These are phyloP conservation scores for Gambelia wislizenii DNA, from an alignment of 2,797 vertebrate species.

Conservation along the genomic window DNA sequence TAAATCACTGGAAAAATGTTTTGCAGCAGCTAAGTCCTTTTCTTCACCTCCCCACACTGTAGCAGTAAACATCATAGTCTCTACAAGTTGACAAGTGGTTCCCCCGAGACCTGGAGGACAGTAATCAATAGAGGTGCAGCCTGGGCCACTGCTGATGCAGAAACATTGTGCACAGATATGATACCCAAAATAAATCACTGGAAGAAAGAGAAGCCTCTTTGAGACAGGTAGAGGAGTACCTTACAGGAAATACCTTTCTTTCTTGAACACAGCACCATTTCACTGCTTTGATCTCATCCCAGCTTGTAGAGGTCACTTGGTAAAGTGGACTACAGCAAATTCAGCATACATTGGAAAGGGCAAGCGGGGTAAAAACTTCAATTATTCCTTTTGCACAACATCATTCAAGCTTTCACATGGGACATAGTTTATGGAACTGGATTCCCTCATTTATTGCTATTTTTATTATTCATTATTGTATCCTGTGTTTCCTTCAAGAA, in stretches of 20 bases:
- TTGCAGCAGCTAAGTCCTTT: conserved; percentile 64
- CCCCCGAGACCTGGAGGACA: conserved; percentile 68
- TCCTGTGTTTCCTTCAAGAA: not conserved
- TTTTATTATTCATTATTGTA: not conserved
- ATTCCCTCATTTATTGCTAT: not conserved
- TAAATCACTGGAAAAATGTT: conserved; percentile 78
- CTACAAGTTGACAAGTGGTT: conserved; percentile 74
- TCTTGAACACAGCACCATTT: not conserved
- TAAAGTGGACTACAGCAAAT: conserved; percentile 6
- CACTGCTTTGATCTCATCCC: conserved; percentile 28
- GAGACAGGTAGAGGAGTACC: conserved; percentile 53
- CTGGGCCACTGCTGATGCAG: conserved; percentile 48
- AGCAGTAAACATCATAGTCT: conserved; percentile 70
- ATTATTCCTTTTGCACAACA: not conserved
- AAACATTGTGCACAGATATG: conserved; percentile 56
- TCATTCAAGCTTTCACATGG: not conserved
- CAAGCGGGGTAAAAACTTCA: not conserved
- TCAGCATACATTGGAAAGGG: not conserved
- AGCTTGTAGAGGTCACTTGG: not conserved
- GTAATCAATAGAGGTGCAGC: conserved; percentile 66
- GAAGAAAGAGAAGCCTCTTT: conserved; percentile 54
- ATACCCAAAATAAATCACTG: conserved; percentile 66
- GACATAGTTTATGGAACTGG: not conserved
- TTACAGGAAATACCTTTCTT: conserved; percentile 34
- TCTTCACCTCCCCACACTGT: conserved; percentile 52